These are phyloP conservation scores for Noctua comes DNA, from an alignment of 2,888 invertebrate genomes.

Conservation along the genomic window DNA sequence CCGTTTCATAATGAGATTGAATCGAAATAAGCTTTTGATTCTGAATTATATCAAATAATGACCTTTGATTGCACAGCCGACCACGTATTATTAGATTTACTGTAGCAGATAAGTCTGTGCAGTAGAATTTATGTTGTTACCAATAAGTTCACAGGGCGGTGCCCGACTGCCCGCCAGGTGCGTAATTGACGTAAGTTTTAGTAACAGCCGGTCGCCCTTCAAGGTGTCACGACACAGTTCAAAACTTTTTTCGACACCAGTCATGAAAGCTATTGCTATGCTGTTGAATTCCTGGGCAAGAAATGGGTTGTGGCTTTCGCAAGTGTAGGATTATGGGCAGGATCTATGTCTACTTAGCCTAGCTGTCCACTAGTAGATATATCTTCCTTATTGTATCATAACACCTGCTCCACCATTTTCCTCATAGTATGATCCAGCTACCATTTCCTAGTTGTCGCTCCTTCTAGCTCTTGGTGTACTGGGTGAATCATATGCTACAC, in stretches of 20 bases:
- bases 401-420: not conserved
- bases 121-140: slow-evolving; percentile 52
- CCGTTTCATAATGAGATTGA: slow-evolving; percentile 41
- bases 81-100: slow-evolving; percentile 54
- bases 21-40: slow-evolving; percentile 37
- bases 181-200: slow-evolving; percentile 76
- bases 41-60: slow-evolving; percentile 54
- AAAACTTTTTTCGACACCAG: slow-evolving; percentile 53
- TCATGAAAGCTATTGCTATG: slow-evolving; percentile 11
- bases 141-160: slow-evolving; percentile 64
- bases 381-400: not conserved
- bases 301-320: slow-evolving; percentile 2
- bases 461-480: not conserved
- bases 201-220: slow-evolving; percentile 76
- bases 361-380: not conserved
- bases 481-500: not conserved
- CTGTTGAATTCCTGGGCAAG: not conserved
- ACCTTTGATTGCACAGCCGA: slow-evolving; percentile 49
- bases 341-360: not conserved
- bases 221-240: slow-evolving; percentile 74
- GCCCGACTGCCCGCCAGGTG: slow-evolving; percentile 66
- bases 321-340: slow-evolving; percentile 2
- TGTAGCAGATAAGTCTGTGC: slow-evolving; percentile 45
- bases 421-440: not conserved
- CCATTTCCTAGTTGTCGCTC: not conserved